Conservation (phyloP, 2,113 vertebrate species). For the Okapia johnstoni region DNA sequence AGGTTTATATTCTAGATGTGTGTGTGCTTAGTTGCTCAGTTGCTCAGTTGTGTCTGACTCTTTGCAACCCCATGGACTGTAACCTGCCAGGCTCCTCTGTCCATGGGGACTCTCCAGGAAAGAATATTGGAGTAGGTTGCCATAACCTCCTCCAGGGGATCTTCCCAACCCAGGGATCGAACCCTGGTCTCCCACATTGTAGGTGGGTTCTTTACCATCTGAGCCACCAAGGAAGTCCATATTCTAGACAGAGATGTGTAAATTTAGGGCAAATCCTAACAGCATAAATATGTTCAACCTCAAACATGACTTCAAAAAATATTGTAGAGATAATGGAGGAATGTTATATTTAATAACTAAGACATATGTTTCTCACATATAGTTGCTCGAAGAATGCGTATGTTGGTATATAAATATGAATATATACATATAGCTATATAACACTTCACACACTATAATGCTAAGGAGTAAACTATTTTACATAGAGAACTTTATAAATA, state of each 20-base stretch:
- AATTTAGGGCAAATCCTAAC: not conserved
- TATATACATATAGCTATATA: not conserved
- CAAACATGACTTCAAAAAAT: not conserved
- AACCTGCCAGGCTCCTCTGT: not conserved
- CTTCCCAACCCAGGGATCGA: not conserved
- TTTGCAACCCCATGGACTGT: not conserved
- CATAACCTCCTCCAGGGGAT: not conserved
- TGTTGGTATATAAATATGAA: not conserved
- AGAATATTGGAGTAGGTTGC: not conserved
- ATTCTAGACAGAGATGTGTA: not conserved
- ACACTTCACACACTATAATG: not conserved
- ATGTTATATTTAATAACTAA: not conserved
- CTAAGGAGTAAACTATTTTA: not conserved
- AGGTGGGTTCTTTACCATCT: not conserved
- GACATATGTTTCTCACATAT: not conserved
- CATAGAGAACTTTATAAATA: not conserved
- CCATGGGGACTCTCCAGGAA: not conserved
- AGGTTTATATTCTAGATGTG: not conserved
- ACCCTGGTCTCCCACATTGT: not conserved
- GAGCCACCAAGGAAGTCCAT: not conserved
- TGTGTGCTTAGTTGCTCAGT: not conserved
- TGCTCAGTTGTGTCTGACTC: fast-evolving
- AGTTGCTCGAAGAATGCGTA: not conserved
- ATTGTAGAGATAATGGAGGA: not conserved
- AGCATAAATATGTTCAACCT: not conserved